phyloP scores from a whole-genome alignment of 2,797 vertebrate genomes.

The Cryptoprocta ferox region DNA sequence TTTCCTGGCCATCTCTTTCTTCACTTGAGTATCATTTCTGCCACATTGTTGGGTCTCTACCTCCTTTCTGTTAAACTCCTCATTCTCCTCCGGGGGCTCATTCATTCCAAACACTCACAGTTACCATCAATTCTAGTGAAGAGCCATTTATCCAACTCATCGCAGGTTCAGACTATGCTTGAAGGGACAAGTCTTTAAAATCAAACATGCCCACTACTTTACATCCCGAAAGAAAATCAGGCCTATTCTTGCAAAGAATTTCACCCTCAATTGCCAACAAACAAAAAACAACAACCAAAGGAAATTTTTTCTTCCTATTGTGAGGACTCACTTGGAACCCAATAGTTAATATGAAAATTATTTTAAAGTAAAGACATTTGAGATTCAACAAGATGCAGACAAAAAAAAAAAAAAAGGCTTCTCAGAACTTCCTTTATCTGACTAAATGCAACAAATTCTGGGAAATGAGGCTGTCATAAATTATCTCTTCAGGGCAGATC shows the following conservation, averaged over 20 bases:
- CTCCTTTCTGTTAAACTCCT: neutral
- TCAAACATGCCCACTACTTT: neutral
- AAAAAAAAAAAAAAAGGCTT: neutral
- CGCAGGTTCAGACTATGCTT: neutral
- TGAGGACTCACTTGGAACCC: neutral
- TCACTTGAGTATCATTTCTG: neutral
- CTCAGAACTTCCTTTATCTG: neutral
- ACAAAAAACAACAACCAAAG: neutral
- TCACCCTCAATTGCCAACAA: neutral
- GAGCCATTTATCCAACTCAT: neutral
- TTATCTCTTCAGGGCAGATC: neutral
- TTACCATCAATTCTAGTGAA: neutral
- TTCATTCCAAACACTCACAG: neutral
- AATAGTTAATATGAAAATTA: neutral
- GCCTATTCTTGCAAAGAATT: neutral
- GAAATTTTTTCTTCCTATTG: neutral
- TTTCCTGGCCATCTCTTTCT: neutral
- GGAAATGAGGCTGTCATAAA: neutral
- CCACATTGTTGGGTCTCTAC: neutral
- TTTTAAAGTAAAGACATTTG: neutral
- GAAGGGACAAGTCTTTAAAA: neutral
- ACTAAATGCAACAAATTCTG: neutral
- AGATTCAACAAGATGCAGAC: neutral
- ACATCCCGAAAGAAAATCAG: slow-evolving; percentile 22
- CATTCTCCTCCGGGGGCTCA: neutral